A percentile compares a stretch with the other conserved stretches of the same genome.
phyloP scores from a whole-genome alignment of 2,888 invertebrate species.

The Choreutis nemorana region DNA sequence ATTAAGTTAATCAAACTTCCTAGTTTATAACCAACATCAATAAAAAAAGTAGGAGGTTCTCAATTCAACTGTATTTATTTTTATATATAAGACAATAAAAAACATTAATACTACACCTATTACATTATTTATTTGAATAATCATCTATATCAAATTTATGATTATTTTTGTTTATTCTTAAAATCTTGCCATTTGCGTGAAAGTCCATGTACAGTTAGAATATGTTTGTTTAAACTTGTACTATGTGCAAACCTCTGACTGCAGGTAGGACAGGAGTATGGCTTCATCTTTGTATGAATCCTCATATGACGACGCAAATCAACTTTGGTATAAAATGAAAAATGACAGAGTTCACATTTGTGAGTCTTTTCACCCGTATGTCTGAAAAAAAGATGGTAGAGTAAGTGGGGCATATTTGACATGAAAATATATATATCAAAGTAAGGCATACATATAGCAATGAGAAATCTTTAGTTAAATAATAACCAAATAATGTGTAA shows the following conservation, averaged over 20 bases:
- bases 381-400: conserved; percentile 25
- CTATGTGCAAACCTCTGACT: conserved; percentile 46
- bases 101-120: background rate
- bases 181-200: conserved; percentile 44
- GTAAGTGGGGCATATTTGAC: too few relatives aligned
- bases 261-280: conserved; percentile 45
- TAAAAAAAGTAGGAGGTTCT: too few relatives aligned
- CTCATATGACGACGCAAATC: conserved; percentile 42
- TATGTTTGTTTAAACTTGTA: conserved; percentile 53
- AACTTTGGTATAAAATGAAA: conserved; percentile 38
- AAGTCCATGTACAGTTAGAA: conserved; percentile 43
- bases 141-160: background rate
- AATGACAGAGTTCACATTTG: conserved; percentile 39
- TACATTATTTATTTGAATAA: background rate
- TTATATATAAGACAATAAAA: background rate
- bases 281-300: conserved; percentile 50
- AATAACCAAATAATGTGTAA: too few relatives aligned
- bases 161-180: conserved; percentile 18
- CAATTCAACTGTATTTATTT: background rate
- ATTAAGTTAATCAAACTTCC: too few relatives aligned
- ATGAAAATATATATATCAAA: too few relatives aligned
- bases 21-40: too few relatives aligned
- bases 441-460: too few relatives aligned
- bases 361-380: conserved; percentile 46
- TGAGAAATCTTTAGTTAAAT: too few relatives aligned